Conservation (phyloP, 1,140 invertebrate species). For the Leptopilina boulardi region DNA sequence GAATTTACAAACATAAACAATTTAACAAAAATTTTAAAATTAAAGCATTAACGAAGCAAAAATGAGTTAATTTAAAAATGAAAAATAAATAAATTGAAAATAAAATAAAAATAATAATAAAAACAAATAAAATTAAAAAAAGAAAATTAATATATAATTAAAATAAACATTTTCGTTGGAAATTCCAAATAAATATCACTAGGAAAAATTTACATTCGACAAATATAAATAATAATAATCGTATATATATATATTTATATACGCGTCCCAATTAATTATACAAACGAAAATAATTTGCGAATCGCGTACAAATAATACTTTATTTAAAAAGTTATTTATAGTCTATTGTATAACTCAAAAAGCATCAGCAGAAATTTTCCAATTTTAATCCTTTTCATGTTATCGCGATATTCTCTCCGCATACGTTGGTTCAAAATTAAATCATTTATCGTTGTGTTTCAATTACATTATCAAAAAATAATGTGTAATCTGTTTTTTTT, state of each 20-base stretch:
- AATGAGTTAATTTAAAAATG: not conserved
- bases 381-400: not conserved
- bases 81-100: too few species aligned
- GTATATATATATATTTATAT: too few species aligned
- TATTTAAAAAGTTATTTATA: not conserved
- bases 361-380: constrained; percentile 5
- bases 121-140: too few species aligned
- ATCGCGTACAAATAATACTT: not conserved
- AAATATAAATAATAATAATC: too few species aligned
- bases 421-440: not conserved
- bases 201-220: too few species aligned
- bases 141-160: too few species aligned
- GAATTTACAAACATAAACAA: not conserved
- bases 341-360: not conserved
- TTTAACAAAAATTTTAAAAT: not conserved
- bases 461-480: not conserved
- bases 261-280: not conserved
- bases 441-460: not conserved
- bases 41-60: too few species aligned
- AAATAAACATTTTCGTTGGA: too few species aligned
- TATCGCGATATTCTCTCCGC: not conserved
- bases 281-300: not conserved
- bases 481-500: not conserved
- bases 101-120: too few species aligned
- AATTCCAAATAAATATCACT: too few species aligned